Percentiles rank a stretch among this genome's conserved stretches.
Conservation (phyloP, 2,888 invertebrate genomes). For the Hydriomena furcata region DNA sequence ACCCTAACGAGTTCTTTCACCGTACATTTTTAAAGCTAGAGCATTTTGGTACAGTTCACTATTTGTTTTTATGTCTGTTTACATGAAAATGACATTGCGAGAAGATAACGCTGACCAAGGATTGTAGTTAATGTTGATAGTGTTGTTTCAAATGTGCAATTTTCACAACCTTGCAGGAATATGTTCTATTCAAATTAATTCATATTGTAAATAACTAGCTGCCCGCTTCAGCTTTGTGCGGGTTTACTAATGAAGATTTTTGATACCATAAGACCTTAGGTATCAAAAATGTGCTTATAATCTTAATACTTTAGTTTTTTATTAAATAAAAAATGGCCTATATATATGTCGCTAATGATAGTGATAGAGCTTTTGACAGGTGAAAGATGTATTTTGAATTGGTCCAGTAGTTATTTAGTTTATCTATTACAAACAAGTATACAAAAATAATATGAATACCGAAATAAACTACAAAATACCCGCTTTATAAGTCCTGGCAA, state of each 20-base stretch:
- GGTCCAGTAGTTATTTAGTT: too few relatives aligned
- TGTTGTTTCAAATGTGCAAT: conserved; percentile 16
- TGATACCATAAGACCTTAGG: too few relatives aligned
- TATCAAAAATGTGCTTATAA: too few relatives aligned
- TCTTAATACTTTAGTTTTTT: too few relatives aligned
- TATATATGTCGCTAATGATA: too few relatives aligned
- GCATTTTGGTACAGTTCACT: conserved; percentile 25
- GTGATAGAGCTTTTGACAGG: too few relatives aligned
- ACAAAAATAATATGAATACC: too few relatives aligned
- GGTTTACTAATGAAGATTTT: too few relatives aligned
- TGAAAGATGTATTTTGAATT: too few relatives aligned
- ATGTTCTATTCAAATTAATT: not conserved
- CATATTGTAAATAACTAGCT: not conserved
- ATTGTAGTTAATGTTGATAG: conserved; percentile 28
- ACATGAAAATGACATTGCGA: conserved; percentile 24
- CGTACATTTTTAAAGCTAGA: conserved; percentile 28
- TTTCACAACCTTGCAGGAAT: not conserved
- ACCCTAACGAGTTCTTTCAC: conserved; percentile 39
- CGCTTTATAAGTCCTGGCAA: conserved; percentile 1
- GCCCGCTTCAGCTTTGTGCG: not conserved
- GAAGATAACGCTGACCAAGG: conserved; percentile 23
- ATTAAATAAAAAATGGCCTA: too few relatives aligned
- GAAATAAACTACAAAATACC: not conserved
- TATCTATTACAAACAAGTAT: too few relatives aligned
- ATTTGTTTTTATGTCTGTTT: conserved; percentile 26